Conservation (phyloP, 2,797 vertebrate genomes). For the Hozukius guyotensis region DNA sequence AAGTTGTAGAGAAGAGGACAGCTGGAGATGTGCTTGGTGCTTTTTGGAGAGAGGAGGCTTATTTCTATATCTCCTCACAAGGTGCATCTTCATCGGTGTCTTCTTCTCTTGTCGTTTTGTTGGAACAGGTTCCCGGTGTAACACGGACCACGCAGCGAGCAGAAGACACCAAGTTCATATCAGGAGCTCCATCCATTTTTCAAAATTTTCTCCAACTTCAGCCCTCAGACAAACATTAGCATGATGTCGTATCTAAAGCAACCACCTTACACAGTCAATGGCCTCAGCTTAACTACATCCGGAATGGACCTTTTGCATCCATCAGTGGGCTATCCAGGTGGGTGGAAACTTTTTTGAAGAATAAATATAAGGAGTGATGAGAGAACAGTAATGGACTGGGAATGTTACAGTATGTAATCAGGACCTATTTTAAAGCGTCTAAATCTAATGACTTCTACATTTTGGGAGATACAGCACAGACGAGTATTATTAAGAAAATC, state of each 20-base stretch:
- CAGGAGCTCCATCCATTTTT: conserved; percentile 71
- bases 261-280: conserved; percentile 99
- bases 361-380: not conserved
- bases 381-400: not conserved
- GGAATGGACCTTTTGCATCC: conserved; percentile 98
- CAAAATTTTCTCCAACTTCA: conserved; percentile 87
- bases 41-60: conserved; percentile 58
- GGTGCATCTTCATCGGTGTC: conserved; percentile 1
- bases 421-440: not conserved
- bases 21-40: conserved; percentile 77
- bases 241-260: conserved; percentile 99
- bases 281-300: conserved; percentile 96
- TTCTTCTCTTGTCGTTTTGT: conserved; percentile 13
- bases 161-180: conserved; percentile 68
- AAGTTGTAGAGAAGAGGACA: conserved; percentile 69
- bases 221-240: conserved; percentile 93
- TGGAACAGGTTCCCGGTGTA: conserved; percentile 66
- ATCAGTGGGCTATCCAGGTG: conserved; percentile 97
- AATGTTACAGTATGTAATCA: not conserved
- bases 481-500: not conserved
- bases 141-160: conserved; percentile 46
- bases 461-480: not conserved
- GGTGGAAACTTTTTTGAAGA: conserved; percentile 54
- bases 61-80: conserved; percentile 34
- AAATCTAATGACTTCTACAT: not conserved